Percentiles rank a stretch among this genome's conserved stretches.
These are phyloP conservation scores for Sesamia inferens DNA, from an alignment of 2,888 invertebrate genomes.

Conservation along the genomic window DNA sequence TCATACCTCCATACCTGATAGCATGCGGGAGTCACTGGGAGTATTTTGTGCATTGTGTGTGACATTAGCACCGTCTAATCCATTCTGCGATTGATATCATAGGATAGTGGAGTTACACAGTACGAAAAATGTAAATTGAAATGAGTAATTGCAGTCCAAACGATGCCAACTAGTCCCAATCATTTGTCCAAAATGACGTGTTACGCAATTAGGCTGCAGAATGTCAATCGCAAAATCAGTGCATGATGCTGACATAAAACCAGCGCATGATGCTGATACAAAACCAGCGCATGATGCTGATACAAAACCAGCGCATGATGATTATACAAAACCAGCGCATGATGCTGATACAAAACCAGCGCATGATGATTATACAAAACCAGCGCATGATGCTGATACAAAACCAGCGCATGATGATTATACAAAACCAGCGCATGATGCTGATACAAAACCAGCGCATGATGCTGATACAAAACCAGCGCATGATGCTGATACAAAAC, in stretches of 20 bases:
- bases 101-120: no score
- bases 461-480: background rate
- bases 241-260: background rate
- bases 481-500: background rate
- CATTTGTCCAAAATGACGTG: no score
- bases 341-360: background rate
- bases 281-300: background rate
- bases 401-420: background rate
- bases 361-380: background rate
- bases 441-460: background rate
- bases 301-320: background rate
- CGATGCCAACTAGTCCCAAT: no score
- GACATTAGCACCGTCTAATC: constrained; percentile 25
- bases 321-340: background rate
- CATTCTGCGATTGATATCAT: no score
- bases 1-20: background rate
- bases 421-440: background rate
- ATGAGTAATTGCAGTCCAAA: no score
- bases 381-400: background rate
- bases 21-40: constrained; percentile 8
- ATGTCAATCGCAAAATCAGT: background rate
- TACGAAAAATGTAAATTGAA: no score
- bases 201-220: no score
- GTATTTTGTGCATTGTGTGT: constrained; percentile 7
- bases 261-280: background rate